Evolutionary conservation across 2,797 vertebrate species (phyloP), one percentile per base, ranked within the genome.

Genomic region (Champsocephalus gunnari): DNA sequence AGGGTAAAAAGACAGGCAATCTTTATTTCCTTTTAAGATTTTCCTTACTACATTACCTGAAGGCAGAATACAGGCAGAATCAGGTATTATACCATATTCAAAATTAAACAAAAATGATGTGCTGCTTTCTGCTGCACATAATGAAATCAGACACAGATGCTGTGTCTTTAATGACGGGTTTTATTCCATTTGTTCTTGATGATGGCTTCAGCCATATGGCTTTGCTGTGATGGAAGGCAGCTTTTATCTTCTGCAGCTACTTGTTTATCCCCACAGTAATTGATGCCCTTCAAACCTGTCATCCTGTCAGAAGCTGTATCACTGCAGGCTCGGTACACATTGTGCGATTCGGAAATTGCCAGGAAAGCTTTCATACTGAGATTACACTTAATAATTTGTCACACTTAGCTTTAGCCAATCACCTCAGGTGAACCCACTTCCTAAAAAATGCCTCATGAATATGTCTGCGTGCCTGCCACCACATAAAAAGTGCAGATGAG

Each of bases 261-360:
- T 82, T 87, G 72, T 87, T 92, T 91, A 90, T 73, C 69, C 58
- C 65, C 58, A 66, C 61, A 68, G 67, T 87, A 91, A 89, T 86
- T 77, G 74, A 86, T 69, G 75, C 77, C 79, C 75, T 85, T 91
- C 73, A 73, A 63, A 71, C 59, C 80, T 79, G 69, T 88, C 83
- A 79, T 84, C 73, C 77, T 80, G 64, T 74, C 75, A 62, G 63
- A 75, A 59, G 76, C 43, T 65, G 58, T 41, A 11, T 79, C 44
- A 43, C 80, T 53, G 41, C 45, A 32, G 57, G 53, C 45, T 21
- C 12, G 44, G 28, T 54, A 28, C 68, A 11, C 13, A 17, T n/a
- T 6, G 53, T 48, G 49, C 17, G 58, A 72, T 17, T 64, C 34
- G 28, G n/a, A 38, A 71, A 58, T 55, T 57, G 11, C 11, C 16